These are phyloP conservation scores for Lymantria dispar DNA, from an alignment of 2,888 invertebrate genomes.

Conservation along the genomic window DNA sequence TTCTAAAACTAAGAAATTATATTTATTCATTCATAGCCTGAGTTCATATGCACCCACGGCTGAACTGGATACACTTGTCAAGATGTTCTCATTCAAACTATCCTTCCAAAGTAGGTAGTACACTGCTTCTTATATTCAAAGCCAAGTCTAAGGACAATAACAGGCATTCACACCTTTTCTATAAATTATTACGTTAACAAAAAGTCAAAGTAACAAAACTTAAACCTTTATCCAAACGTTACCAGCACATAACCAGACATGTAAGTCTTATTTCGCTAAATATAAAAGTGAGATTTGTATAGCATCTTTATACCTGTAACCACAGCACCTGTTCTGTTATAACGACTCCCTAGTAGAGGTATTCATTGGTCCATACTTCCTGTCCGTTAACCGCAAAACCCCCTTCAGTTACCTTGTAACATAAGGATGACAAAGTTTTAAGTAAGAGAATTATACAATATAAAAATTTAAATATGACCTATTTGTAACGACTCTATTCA, in stretches of 20 bases:
- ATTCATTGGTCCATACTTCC: slow-evolving; percentile 28
- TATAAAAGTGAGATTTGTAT: slow-evolving; percentile 11
- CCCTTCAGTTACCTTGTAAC: not conserved
- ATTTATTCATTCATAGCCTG: no score
- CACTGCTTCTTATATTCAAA: no score
- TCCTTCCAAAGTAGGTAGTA: no score
- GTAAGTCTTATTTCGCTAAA: not conserved
- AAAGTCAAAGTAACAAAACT: not conserved
- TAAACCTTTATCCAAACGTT: not conserved
- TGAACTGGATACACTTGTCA: no score
- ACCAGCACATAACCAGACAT: not conserved
- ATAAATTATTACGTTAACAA: not conserved
- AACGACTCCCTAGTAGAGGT: slow-evolving; percentile 1
- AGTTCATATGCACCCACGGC: no score
- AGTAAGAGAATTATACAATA: no score
- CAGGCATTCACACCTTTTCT: not conserved
- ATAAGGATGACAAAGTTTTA: no score
- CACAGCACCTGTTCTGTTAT: slow-evolving; percentile 20
- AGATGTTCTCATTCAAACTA: no score
- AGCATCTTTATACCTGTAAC: not conserved
- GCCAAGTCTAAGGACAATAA: no score
- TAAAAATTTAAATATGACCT: no score
- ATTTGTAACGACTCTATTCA: no score
- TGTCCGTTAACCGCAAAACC: slow-evolving; percentile 25
- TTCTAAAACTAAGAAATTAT: no score